phyloP scores from a whole-genome alignment of 2,888 invertebrate species.

The Dolichopus griseipennis region DNA sequence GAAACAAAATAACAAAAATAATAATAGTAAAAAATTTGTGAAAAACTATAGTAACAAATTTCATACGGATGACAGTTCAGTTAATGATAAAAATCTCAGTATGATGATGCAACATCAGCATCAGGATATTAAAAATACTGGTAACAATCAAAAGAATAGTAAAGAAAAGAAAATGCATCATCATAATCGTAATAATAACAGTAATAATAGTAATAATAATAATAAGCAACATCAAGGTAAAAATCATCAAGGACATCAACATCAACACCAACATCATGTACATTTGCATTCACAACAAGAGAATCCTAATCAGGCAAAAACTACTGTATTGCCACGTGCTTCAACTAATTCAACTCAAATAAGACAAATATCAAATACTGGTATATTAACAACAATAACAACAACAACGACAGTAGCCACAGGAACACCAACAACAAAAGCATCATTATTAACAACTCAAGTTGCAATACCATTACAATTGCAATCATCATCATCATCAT shows the following conservation, averaged over 20 bases:
- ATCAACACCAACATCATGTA: background rate
- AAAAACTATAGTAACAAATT: background rate
- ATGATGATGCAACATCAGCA: background rate
- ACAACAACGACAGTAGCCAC: background rate
- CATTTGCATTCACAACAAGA: slow-evolving; percentile 4
- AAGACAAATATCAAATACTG: too few relatives aligned
- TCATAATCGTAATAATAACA: background rate
- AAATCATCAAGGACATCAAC: background rate
- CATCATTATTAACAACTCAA: background rate
- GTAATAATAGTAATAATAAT: too few relatives aligned
- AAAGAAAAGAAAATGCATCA: background rate
- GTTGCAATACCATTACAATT: background rate
- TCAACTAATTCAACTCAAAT: background rate
- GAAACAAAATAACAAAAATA: background rate
- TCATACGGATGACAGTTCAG: background rate
- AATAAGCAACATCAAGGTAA: background rate
- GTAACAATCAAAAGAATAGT: background rate
- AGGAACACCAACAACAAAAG: background rate
- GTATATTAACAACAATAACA: background rate
- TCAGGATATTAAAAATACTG: background rate
- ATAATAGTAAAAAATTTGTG: background rate
- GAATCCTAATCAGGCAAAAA: background rate
- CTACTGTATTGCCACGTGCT: slow-evolving; percentile 1
- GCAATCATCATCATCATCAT: background rate
- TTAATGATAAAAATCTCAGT: background rate